Evolutionary conservation across 2,888 invertebrate genomes (phyloP).

Genomic region (Aelia acuminata): DNA sequence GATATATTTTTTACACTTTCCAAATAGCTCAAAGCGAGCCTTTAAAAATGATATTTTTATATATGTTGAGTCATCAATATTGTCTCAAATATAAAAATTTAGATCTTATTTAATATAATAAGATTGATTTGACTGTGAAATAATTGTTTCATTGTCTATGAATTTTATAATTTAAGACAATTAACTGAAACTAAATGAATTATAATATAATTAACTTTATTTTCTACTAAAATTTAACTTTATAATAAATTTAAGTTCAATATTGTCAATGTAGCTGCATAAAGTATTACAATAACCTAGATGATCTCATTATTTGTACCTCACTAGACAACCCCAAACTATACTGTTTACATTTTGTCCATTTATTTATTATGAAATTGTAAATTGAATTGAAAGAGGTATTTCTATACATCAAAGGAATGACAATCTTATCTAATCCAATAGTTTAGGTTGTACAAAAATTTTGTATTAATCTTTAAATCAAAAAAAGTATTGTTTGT

Average conservation of each 20-base stretch:
- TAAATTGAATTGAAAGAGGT: neutral
- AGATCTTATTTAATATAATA: neutral
- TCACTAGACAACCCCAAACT: neutral
- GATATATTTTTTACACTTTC: neutral
- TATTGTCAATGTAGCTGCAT: neutral
- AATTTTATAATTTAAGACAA: neutral
- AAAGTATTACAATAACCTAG: constrained; percentile 2
- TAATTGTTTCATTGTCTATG: too few species aligned
- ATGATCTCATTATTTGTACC: constrained; percentile 12
- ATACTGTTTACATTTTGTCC: neutral
- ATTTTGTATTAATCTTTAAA: neutral
- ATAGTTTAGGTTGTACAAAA: neutral
- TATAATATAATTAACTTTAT: neutral
- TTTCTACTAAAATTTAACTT: neutral
- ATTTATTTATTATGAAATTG: neutral
- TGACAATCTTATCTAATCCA: neutral
- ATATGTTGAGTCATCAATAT: neutral
- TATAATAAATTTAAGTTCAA: neutral
- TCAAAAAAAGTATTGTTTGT: too few species aligned
- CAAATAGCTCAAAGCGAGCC: neutral
- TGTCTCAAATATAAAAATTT: neutral
- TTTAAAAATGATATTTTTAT: neutral
- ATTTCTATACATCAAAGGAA: neutral
- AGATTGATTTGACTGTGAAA: too few species aligned
- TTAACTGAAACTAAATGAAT: neutral